Conservation (phyloP, 2,888 invertebrate species). For the Uloborus plumipes region DNA sequence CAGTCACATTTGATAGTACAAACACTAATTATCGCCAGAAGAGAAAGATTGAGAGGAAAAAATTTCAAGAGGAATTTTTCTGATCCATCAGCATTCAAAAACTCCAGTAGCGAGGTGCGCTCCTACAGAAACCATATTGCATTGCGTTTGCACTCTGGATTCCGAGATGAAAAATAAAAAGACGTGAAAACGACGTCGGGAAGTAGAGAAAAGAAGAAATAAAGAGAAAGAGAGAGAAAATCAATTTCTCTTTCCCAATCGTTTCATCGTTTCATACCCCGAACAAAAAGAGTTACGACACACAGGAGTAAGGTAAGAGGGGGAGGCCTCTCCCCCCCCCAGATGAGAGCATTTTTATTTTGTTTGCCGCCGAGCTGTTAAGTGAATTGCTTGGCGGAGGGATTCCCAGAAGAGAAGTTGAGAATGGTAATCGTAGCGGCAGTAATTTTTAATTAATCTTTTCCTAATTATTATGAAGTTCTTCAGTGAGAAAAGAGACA, state of each 20-base stretch:
- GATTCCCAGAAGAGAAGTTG: slow-evolving; percentile 1
- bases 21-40: no score
- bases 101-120: no score
- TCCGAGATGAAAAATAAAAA: slow-evolving; percentile 20
- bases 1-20: no score
- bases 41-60: no score
- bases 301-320: not conserved
- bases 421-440: slow-evolving; percentile 30
- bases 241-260: slow-evolving; percentile 21
- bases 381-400: slow-evolving; percentile 35
- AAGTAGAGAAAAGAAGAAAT: no score
- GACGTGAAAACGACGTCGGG: slow-evolving; percentile 15
- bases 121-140: no score
- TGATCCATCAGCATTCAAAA: no score
- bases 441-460: slow-evolving; percentile 49
- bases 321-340: not conserved
- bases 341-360: not conserved
- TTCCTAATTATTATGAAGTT: slow-evolving; percentile 29
- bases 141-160: no score
- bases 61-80: no score
- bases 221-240: slow-evolving; percentile 8
- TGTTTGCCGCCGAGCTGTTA: slow-evolving; percentile 15
- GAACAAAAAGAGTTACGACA: slow-evolving; percentile 12
- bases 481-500: slow-evolving; percentile 1
- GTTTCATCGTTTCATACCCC: slow-evolving; percentile 21